Evolutionary conservation across 2,888 invertebrate genomes (phyloP).

Genomic region (Anagyrus pseudococci): DNA sequence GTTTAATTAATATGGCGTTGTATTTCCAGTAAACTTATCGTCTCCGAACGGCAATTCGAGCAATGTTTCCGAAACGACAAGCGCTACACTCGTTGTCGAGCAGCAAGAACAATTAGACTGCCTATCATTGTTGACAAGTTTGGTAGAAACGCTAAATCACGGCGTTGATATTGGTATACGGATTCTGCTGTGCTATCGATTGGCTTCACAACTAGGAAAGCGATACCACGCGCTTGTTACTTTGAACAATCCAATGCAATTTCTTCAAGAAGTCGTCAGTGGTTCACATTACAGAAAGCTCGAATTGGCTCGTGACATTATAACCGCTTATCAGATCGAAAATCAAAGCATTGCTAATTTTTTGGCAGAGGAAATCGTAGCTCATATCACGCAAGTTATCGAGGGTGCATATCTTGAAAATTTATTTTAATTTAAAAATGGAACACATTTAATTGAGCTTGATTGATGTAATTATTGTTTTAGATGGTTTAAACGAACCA

Average conservation of each 20-base stretch:
- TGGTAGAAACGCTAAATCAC: conserved; percentile 59
- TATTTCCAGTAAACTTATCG: conserved; percentile 28
- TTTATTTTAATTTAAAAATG: not conserved
- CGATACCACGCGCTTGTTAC: conserved; percentile 66
- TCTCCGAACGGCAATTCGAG: conserved; percentile 11
- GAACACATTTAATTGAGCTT: conserved; percentile 15
- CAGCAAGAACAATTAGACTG: conserved; percentile 47
- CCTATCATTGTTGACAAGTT: conserved; percentile 47
- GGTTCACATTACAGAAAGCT: conserved; percentile 67
- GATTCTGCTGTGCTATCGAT: conserved; percentile 66
- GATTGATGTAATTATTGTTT: not conserved
- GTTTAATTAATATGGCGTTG: not conserved
- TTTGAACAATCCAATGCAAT: conserved; percentile 63
- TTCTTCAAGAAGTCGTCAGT: conserved; percentile 65
- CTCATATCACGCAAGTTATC: conserved; percentile 50
- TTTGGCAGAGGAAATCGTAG: conserved; percentile 70
- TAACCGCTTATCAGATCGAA: conserved; percentile 66
- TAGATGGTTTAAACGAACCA: conserved; percentile 51
- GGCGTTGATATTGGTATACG: conserved; percentile 66
- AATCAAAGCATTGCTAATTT: conserved; percentile 68
- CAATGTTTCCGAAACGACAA: conserved; percentile 13
- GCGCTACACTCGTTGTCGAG: conserved; percentile 14
- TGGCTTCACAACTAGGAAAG: conserved; percentile 66
- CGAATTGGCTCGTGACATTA: conserved; percentile 69
- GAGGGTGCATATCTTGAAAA: conserved; percentile 46